Conservation (phyloP, 92 coral and sea anemone species). For the Porites divaricata region DNA sequence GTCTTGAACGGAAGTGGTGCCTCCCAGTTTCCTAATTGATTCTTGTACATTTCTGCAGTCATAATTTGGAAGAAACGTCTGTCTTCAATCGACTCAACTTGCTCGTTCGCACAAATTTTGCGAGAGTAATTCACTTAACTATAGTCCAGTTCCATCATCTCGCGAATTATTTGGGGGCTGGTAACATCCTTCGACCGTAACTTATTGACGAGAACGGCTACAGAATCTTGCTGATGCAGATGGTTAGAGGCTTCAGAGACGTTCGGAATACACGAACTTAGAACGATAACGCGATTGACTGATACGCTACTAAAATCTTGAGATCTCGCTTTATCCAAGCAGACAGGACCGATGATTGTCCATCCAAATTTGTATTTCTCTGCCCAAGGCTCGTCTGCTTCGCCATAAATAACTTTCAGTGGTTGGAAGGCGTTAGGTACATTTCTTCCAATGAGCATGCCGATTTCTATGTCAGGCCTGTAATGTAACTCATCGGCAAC, state of each 20-base stretch:
- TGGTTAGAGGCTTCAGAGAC: not conserved
- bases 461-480: constrained; percentile 68
- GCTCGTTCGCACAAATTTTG: constrained; percentile 62
- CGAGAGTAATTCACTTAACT: constrained; percentile 60
- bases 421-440: constrained; percentile 64
- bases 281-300: constrained; percentile 55
- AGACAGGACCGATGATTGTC: constrained; percentile 78
- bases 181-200: constrained; percentile 40
- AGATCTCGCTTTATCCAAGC: constrained; percentile 12
- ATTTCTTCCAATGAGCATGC: constrained; percentile 57
- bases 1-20: constrained; percentile 53
- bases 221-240: constrained; percentile 12
- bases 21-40: constrained; percentile 47
- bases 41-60: constrained; percentile 48
- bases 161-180: constrained; percentile 54
- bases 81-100: constrained; percentile 69
- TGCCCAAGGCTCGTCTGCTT: constrained; percentile 43
- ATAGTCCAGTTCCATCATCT: constrained; percentile 83
- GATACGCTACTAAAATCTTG: constrained; percentile 15
- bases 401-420: constrained; percentile 38
- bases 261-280: not conserved
- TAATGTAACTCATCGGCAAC: constrained; percentile 53
- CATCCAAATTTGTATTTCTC: constrained; percentile 58
- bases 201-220: constrained; percentile 4
- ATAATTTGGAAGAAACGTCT: constrained; percentile 56